Evolutionary conservation across 2,113 vertebrate genomes (phyloP).

Genomic region (Elephantulus edwardii): DNA sequence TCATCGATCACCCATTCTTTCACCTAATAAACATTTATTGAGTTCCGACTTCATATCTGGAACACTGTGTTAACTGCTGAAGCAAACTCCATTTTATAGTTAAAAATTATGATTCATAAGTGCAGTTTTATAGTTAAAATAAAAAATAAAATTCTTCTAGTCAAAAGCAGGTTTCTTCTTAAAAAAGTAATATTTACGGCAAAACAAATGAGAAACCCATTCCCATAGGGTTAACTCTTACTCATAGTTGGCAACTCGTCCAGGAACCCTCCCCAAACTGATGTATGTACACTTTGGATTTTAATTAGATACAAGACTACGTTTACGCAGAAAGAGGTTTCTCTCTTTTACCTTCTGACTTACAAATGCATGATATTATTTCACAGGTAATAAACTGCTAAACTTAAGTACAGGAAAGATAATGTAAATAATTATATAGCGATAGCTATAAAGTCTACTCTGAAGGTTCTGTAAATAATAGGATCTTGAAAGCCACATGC

Average conservation of each 20-base stretch:
- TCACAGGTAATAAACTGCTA: conserved; percentile 14
- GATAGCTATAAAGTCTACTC: background rate
- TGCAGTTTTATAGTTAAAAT: conserved; percentile 17
- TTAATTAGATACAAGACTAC: conserved; percentile 48
- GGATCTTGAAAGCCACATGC: background rate
- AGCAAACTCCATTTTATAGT: background rate
- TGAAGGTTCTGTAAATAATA: background rate
- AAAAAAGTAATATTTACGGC: background rate
- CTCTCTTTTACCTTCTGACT: background rate
- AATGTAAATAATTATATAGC: conserved; percentile 22
- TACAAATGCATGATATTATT: conserved; percentile 29
- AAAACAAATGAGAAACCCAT: background rate
- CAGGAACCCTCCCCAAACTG: background rate
- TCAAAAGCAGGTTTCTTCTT: background rate
- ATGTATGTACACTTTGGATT: background rate
- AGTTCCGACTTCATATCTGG: background rate
- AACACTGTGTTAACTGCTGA: background rate
- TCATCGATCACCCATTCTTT: background rate
- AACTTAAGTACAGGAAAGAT: conserved; percentile 18
- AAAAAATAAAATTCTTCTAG: background rate
- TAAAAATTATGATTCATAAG: conserved; percentile 26
- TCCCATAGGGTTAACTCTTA: background rate
- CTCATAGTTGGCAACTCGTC: background rate
- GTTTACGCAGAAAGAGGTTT: too few species aligned
- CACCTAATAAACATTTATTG: background rate